Evolutionary conservation across 2,113 vertebrate species (phyloP).

Genomic region (Grantiella picta): DNA sequence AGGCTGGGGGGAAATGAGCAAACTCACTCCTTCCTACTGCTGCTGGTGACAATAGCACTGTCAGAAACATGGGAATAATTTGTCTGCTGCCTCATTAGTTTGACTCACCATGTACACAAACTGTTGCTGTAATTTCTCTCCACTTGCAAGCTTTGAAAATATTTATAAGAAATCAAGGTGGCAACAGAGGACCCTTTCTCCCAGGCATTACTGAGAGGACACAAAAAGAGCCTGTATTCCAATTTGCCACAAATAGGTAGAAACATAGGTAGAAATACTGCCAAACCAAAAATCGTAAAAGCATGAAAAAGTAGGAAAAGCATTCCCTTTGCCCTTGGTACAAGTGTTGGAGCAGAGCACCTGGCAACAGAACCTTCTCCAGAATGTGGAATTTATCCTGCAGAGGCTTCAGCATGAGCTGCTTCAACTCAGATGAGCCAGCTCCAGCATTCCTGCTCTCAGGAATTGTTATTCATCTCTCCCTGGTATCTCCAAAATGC

Average conservation of each 20-base stretch:
- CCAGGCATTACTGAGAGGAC: neutral
- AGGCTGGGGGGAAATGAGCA: neutral
- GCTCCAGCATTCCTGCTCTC: neutral
- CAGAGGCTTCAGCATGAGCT: neutral
- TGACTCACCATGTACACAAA: neutral
- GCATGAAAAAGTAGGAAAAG: neutral
- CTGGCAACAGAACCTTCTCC: neutral
- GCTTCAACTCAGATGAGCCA: neutral
- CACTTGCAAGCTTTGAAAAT: neutral
- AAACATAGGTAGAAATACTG: neutral
- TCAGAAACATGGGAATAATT: neutral
- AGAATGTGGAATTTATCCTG: neutral
- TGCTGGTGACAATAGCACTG: fast-evolving
- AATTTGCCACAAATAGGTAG: neutral
- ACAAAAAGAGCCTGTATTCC: neutral
- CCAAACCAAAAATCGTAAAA: neutral
- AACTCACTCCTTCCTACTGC: neutral
- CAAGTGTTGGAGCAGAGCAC: neutral
- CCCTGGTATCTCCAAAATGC: neutral
- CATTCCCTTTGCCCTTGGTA: neutral
- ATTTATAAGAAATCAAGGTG: fast-evolving
- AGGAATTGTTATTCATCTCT: neutral
- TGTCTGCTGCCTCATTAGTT: neutral
- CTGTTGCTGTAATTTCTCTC: neutral
- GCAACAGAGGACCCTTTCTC: neutral